A percentile compares a stretch with the other conserved stretches of the same genome.
Conservation (phyloP, 37 sponge, comb jelly and placozoan genomes). For the Ephydatia muelleri region DNA sequence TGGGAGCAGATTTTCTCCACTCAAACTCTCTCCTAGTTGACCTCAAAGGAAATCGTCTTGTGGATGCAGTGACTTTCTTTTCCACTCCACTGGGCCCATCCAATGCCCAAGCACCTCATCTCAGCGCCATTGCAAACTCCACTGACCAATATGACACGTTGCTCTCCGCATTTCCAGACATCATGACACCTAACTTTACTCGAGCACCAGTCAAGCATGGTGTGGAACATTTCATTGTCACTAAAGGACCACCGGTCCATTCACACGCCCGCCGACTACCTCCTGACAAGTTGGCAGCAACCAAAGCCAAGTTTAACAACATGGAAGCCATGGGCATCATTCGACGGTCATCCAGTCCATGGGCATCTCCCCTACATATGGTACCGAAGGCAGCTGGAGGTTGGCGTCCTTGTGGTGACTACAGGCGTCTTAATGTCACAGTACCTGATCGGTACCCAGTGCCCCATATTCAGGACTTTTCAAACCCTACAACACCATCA, state of each 20-base stretch:
- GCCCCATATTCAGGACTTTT: conserved; percentile 31
- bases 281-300: conserved; percentile 17
- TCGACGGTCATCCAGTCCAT: conserved; percentile 24
- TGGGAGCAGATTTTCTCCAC: conserved; percentile 43
- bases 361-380: conserved; percentile 56
- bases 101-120: conserved; percentile 23
- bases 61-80: conserved; percentile 13
- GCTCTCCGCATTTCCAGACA: conserved; percentile 43
- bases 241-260: conserved; percentile 46
- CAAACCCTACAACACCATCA: too few relatives aligned
- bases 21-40: conserved; percentile 37
- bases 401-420: conserved; percentile 64
- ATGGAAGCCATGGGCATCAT: conserved; percentile 50
- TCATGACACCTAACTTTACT: conserved; percentile 35
- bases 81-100: conserved; percentile 11
- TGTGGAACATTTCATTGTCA: conserved; percentile 38
- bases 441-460: conserved; percentile 34
- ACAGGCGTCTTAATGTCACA: conserved; percentile 28
- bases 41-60: conserved; percentile 20
- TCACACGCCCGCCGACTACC: conserved; percentile 30
- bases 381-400: conserved; percentile 51
- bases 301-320: conserved; percentile 25
- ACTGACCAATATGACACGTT: conserved; percentile 22
- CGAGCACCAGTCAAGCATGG: conserved; percentile 22
- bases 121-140: conserved; percentile 19